Evolutionary conservation across 2,113 vertebrate genomes (phyloP).

Genomic region (Actenoides hombroni): DNA sequence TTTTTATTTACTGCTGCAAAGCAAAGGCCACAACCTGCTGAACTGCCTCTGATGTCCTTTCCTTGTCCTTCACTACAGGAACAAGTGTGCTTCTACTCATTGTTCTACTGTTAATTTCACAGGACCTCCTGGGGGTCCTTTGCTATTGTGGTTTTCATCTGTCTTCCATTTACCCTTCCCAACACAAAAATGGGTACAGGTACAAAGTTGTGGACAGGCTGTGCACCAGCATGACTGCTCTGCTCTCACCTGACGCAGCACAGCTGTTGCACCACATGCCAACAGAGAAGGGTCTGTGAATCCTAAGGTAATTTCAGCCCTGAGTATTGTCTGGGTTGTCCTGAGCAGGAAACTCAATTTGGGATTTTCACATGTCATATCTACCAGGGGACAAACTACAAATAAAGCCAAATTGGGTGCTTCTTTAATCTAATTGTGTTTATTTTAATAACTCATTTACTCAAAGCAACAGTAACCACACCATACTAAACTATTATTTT

Average conservation of each 20-base stretch:
- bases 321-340: background rate
- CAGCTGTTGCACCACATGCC: accelerated
- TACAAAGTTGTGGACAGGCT: accelerated
- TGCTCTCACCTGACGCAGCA: background rate
- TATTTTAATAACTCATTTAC: background rate
- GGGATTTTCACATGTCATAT: background rate
- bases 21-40: background rate
- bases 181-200: accelerated
- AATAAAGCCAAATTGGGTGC: background rate
- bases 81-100: background rate
- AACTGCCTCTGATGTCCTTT: background rate
- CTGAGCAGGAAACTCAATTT: background rate
- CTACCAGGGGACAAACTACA: background rate
- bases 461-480: background rate
- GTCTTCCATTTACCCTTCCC: background rate
- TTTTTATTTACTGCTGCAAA: background rate
- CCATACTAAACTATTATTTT: background rate
- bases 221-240: background rate
- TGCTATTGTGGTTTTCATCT: background rate
- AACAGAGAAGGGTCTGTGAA: background rate
- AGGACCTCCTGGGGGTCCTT: background rate
- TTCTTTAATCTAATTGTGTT: background rate
- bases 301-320: background rate
- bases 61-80: background rate
- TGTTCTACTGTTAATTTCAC: background rate